These are phyloP conservation scores for Chionomys nivalis DNA, from an alignment of 2,113 vertebrate species.

Conservation along the genomic window DNA sequence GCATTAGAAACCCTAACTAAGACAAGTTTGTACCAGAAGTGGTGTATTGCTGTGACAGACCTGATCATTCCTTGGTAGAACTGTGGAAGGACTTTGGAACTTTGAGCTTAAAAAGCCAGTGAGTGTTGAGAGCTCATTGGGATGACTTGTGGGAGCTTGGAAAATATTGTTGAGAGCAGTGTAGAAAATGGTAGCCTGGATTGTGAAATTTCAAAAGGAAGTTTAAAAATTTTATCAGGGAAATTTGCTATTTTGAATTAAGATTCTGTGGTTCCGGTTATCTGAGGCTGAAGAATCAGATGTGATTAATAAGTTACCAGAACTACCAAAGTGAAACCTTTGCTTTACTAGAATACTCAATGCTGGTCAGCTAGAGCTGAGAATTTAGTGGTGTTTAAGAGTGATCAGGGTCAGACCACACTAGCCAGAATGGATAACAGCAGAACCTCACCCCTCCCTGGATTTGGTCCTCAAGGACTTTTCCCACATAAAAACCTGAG, in stretches of 20 bases:
- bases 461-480: too few species aligned
- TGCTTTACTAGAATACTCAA: background rate
- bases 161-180: background rate
- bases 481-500: too few species aligned
- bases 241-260: background rate
- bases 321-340: background rate
- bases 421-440: too few species aligned
- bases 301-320: background rate
- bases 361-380: background rate
- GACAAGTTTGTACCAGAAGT: background rate
- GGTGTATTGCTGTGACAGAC: background rate
- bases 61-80: background rate
- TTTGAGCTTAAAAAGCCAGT: background rate
- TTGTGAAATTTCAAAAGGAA: background rate
- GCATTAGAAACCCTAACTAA: background rate
- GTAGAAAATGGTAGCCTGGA: background rate
- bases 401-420: background rate
- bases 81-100: background rate
- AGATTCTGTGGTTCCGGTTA: background rate
- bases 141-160: too few species aligned
- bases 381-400: background rate
- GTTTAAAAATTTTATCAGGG: background rate
- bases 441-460: too few species aligned
- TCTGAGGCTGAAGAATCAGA: background rate
- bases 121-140: background rate